Conservation (phyloP, 2,888 invertebrate species). For the Myopa tessellatipennis region DNA sequence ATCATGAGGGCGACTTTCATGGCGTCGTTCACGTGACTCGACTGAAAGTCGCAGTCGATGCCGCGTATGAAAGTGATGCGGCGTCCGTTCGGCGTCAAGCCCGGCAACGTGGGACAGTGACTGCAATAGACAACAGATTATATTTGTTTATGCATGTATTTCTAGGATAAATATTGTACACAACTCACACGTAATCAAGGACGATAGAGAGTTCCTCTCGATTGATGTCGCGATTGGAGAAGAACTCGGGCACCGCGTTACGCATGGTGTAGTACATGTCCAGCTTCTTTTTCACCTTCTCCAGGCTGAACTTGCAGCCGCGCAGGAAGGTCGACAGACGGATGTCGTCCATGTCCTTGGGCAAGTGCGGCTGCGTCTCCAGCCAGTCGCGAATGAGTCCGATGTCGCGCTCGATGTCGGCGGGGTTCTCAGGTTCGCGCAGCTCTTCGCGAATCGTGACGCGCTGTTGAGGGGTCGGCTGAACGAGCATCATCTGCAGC, state of each 20-base stretch:
- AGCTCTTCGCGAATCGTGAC: constrained; percentile 76
- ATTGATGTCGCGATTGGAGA: constrained; percentile 79
- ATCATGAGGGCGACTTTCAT: constrained; percentile 88
- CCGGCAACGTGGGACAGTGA: constrained; percentile 83
- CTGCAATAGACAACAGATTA: constrained; percentile 66
- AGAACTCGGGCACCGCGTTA: constrained; percentile 84
- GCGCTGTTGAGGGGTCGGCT: constrained; percentile 77
- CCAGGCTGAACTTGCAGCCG: constrained; percentile 87
- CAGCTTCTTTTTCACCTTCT: constrained; percentile 85
- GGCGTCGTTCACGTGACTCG: constrained; percentile 79
- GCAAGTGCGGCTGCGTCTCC: constrained; percentile 75
- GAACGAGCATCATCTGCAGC: constrained; percentile 72
- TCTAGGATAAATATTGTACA: background rate
- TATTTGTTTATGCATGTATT: background rate
- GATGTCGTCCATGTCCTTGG: constrained; percentile 78
- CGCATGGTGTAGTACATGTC: constrained; percentile 92
- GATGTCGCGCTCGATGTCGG: constrained; percentile 74
- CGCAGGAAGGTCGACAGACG: constrained; percentile 84
- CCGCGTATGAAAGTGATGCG: constrained; percentile 82
- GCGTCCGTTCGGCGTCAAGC: constrained; percentile 82
- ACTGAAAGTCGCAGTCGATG: constrained; percentile 76
- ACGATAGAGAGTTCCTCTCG: constrained; percentile 80
- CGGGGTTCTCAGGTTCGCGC: constrained; percentile 72
- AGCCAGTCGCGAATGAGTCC: constrained; percentile 77
- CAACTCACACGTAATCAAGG: constrained; percentile 76